Conservation (phyloP, 1,140 invertebrate genomes). For the Drosophila kurseongensis region DNA sequence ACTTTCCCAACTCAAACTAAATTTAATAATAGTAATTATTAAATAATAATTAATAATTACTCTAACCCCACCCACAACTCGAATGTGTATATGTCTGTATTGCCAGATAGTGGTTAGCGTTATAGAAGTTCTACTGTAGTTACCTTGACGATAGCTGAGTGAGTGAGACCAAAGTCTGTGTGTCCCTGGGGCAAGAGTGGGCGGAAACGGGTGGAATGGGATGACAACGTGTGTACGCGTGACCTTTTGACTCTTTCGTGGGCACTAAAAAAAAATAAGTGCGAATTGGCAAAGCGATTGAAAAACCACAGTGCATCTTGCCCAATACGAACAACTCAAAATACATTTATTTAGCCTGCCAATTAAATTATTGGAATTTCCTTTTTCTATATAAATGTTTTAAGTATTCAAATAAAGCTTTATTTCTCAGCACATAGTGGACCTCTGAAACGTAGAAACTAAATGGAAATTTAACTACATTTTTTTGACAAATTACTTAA, state of each 20-base stretch:
- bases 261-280: constrained; percentile 4
- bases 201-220: background rate
- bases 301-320: constrained; percentile 2
- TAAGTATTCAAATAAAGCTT: too few species aligned
- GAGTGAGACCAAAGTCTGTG: constrained; percentile 6
- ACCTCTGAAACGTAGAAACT: too few species aligned
- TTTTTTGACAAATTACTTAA: too few species aligned
- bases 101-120: background rate
- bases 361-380: background rate
- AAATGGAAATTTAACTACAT: too few species aligned
- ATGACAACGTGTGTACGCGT: constrained; percentile 20
- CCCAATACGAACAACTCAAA: constrained; percentile 13
- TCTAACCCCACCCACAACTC: too few species aligned
- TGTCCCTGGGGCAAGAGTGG: background rate
- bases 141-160: constrained; percentile 11
- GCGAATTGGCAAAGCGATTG: constrained; percentile 3
- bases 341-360: background rate
- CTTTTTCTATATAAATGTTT: too few species aligned
- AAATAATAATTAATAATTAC: too few species aligned
- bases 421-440: too few species aligned
- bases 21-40: too few species aligned
- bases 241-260: constrained; percentile 70
- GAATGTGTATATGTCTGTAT: too few species aligned
- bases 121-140: background rate
- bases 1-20: too few species aligned